Conservation (phyloP, 2,113 vertebrate genomes). For the Sceloporus undulatus region DNA sequence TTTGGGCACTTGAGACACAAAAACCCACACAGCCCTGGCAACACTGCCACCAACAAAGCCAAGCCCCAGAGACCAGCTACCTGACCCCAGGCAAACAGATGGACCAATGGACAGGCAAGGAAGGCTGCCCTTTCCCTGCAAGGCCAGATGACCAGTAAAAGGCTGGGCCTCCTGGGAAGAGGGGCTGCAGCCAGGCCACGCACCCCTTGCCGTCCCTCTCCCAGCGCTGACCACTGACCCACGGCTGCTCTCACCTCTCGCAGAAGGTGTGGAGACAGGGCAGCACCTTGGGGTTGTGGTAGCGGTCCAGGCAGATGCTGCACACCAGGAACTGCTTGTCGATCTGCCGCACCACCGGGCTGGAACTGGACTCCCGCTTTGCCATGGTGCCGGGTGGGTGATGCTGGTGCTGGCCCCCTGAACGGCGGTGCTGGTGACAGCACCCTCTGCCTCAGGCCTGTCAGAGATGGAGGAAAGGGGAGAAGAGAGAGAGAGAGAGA, state of each 20-base stretch:
- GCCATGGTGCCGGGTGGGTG: constrained; percentile 79
- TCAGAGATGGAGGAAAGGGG: not conserved
- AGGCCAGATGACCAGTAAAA: not conserved
- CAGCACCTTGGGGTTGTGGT: constrained; percentile 85
- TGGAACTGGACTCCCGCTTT: constrained; percentile 84
- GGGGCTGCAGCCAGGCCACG: not conserved
- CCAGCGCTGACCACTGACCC: accelerated
- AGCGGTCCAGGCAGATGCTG: constrained; percentile 95
- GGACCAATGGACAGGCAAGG: not conserved
- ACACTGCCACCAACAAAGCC: too few species aligned
- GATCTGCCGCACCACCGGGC: constrained; percentile 94
- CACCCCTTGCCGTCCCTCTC: too few species aligned
- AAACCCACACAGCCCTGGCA: too few species aligned
- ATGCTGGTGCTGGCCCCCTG: not conserved
- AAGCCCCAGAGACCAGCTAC: too few species aligned
- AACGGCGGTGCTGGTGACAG: not conserved
- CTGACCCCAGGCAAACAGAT: too few species aligned
- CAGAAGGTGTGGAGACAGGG: constrained; percentile 97
- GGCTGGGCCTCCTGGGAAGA: too few species aligned
- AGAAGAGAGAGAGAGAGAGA: not conserved
- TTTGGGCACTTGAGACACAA: too few species aligned
- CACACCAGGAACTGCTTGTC: constrained; percentile 97
- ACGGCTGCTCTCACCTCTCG: constrained; percentile 83
- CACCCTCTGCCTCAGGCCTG: not conserved
- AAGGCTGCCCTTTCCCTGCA: not conserved